Evolutionary conservation across 2,888 invertebrate genomes (phyloP), one percentile per base, ranked within the genome.

Genomic region (Itoplectis maculator): DNA sequence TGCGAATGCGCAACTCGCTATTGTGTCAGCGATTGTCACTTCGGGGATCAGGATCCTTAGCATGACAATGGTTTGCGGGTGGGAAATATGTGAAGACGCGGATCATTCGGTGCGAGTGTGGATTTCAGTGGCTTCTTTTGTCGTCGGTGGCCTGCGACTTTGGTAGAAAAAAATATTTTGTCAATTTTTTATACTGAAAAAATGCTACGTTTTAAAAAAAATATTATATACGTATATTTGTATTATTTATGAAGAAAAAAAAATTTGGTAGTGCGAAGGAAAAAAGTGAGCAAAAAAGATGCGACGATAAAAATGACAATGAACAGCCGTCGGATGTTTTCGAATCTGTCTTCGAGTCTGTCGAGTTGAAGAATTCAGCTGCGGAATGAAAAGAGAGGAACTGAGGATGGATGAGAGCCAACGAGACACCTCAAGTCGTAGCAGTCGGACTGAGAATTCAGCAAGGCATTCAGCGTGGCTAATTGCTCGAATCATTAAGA

Each of bases 401-500:
- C 9, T 66, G 82, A 83, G 73, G 74, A 77, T 69, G 66, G 77
- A 81, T 74, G 81, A 70, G 77, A 65, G 73, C 78, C 72, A n/a
- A 66, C 81, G 86, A 83, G 85, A 87, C 82, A 79, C 84, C 84
- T 86, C 85, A 74, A 29, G 42, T 29, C 35, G 84, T 73, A 77
- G 61, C 79, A 76, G 82, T 82, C 79, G 83, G 86, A 90, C 90
- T 87, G 90, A 90, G 89, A 91, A 92, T 91, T 90, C 90, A 89
- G 76, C 61, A 79, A 90, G 84, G 92, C 92, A 92, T 90, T 92
- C 91, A 92, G 92, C 92, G 92, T 92, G 88, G 92, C 92, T 92
- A 92, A 92, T 92, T 92, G 91, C 92, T 92, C 91, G 90, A 92
- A 92, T 92, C 91, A 92, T 92, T 92, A 92, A 92, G 91, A 92